phyloP scores from a whole-genome alignment of 2,888 invertebrate species.

The Anorthoa munda region DNA sequence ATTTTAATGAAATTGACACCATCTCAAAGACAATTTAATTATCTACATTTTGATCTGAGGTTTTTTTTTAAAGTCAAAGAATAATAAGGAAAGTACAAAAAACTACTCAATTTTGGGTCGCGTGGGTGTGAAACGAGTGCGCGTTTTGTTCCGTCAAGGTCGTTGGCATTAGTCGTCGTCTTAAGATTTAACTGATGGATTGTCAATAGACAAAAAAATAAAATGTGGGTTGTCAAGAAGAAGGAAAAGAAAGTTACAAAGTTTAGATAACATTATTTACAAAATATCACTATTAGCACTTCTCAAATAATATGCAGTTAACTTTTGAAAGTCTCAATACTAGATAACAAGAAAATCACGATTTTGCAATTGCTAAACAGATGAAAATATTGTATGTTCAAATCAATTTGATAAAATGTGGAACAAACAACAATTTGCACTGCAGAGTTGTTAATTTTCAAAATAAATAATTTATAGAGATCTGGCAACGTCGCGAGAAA shows the following conservation, averaged over 20 bases:
- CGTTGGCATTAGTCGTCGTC: too few relatives aligned
- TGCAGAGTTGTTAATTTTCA: not conserved
- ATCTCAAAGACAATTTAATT: too few relatives aligned
- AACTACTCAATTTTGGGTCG: too few relatives aligned
- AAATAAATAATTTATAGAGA: slow-evolving; percentile 7
- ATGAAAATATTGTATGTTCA: slow-evolving; percentile 21
- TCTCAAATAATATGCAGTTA: slow-evolving; percentile 13
- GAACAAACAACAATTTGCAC: not conserved
- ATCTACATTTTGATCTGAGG: too few relatives aligned
- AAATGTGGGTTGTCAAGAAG: not conserved
- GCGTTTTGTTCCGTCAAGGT: too few relatives aligned
- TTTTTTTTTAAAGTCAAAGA: too few relatives aligned
- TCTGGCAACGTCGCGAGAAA: not conserved
- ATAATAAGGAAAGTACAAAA: too few relatives aligned
- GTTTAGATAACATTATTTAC: not conserved
- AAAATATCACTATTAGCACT: slow-evolving; percentile 40
- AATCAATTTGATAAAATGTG: slow-evolving; percentile 9
- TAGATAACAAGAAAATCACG: slow-evolving; percentile 51
- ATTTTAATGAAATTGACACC: too few relatives aligned
- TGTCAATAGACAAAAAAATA: too few relatives aligned
- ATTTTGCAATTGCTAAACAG: slow-evolving; percentile 12
- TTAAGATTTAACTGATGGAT: too few relatives aligned
- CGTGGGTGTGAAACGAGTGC: too few relatives aligned
- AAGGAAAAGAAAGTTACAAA: not conserved
- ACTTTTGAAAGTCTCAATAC: slow-evolving; percentile 20